Conservation (phyloP, 1,140 invertebrate genomes). For the Drosophila watanabei region DNA sequence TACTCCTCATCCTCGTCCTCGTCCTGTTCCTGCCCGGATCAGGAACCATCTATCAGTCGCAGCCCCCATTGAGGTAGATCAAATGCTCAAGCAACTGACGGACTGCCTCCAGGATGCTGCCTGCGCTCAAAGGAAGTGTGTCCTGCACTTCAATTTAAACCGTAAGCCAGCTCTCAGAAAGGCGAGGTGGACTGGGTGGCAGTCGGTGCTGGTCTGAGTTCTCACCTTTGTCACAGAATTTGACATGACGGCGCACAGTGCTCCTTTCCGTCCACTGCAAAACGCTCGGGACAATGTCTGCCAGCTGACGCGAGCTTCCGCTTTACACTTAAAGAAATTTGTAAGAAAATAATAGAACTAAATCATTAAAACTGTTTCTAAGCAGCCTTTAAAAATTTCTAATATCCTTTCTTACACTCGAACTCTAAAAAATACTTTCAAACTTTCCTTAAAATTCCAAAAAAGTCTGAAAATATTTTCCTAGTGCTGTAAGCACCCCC, state of each 20-base stretch:
- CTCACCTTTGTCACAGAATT: conserved; percentile 77
- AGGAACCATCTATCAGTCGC: conserved; percentile 40
- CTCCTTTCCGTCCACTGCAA: conserved; percentile 42
- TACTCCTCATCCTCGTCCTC: too few species aligned
- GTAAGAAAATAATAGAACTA: not conserved
- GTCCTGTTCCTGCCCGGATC: conserved; percentile 8
- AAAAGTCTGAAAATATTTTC: not conserved
- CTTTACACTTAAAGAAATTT: conserved; percentile 26
- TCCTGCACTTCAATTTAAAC: conserved; percentile 69
- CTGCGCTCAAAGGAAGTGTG: conserved; percentile 46
- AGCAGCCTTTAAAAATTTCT: not conserved
- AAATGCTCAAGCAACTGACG: conserved; percentile 45
- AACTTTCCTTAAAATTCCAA: not conserved
- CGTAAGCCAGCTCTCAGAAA: conserved; percentile 60
- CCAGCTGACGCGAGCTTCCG: conserved; percentile 69
- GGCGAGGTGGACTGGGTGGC: not conserved
- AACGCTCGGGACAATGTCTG: conserved; percentile 62
- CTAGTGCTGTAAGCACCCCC: conserved; percentile 12
- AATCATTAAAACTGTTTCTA: not conserved
- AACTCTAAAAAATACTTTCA: not conserved
- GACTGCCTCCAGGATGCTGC: conserved; percentile 28
- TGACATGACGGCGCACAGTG: conserved; percentile 52
- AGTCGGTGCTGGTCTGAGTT: conserved; percentile 22
- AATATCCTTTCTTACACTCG: not conserved
- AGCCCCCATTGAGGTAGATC: conserved; percentile 44